phyloP scores from a whole-genome alignment of 2,888 invertebrate genomes.

The Aproaerema taeniolella region DNA sequence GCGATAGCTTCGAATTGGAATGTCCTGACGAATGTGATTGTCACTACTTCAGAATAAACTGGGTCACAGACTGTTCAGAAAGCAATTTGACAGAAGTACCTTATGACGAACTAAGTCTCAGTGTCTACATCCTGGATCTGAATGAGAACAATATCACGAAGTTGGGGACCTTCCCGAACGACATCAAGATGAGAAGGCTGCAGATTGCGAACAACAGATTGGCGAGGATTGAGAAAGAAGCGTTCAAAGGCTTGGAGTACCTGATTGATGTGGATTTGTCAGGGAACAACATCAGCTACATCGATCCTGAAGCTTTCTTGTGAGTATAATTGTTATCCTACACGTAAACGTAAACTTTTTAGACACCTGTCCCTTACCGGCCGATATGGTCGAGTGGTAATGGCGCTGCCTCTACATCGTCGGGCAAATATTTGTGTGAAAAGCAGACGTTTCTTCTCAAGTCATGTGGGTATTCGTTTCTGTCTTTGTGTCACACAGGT shows the following conservation, averaged over 20 bases:
- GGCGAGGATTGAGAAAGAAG: slow-evolving; percentile 76
- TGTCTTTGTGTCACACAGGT: too few species aligned
- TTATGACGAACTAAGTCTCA: slow-evolving; percentile 81
- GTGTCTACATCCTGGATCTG: slow-evolving; percentile 83
- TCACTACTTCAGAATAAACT: slow-evolving; percentile 85
- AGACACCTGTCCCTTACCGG: too few species aligned
- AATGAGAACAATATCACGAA: slow-evolving; percentile 82
- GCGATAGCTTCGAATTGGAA: slow-evolving; percentile 81
- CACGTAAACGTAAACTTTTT: too few species aligned
- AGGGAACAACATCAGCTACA: slow-evolving; percentile 78
- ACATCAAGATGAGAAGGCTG: slow-evolving; percentile 82
- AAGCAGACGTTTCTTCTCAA: too few species aligned
- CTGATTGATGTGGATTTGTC: slow-evolving; percentile 84
- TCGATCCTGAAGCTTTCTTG: slow-evolving; percentile 82
- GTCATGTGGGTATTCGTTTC: too few species aligned
- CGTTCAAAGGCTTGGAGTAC: slow-evolving; percentile 81
- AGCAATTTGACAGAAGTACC: slow-evolving; percentile 84
- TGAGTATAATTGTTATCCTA: too few species aligned
- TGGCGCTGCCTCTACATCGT: too few species aligned
- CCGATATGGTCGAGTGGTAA: too few species aligned
- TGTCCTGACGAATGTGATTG: slow-evolving; percentile 87
- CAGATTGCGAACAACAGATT: slow-evolving; percentile 83
- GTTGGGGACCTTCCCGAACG: slow-evolving; percentile 79
- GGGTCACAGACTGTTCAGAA: slow-evolving; percentile 87
- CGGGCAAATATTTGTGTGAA: too few species aligned